Evolutionary conservation across 2,113 vertebrate genomes (phyloP).

Genomic region (Rhabdomys dilectus): DNA sequence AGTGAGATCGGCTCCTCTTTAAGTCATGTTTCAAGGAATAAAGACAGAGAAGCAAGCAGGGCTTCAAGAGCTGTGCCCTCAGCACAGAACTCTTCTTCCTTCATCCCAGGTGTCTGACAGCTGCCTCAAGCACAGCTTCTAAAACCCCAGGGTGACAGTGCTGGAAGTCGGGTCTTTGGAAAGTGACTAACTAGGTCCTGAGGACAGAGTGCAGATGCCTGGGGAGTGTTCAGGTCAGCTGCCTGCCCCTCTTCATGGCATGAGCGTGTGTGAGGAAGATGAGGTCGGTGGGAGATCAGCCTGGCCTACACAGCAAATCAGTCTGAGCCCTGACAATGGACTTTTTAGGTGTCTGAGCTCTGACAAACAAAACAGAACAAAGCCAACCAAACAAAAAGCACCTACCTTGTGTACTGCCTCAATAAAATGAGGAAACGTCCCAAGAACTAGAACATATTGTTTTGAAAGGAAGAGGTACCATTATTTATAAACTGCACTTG

Average conservation of each 20-base stretch:
- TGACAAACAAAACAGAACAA: neutral
- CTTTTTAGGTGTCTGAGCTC: neutral
- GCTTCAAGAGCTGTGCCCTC: neutral
- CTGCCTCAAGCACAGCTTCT: neutral
- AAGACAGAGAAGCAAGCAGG: neutral
- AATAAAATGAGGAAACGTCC: neutral
- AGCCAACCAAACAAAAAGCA: neutral
- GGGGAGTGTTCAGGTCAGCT: neutral
- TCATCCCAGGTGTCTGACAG: neutral
- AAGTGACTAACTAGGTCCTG: neutral
- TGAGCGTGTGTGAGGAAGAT: neutral
- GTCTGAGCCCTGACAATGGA: neutral
- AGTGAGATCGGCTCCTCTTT: neutral
- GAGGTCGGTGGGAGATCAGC: neutral
- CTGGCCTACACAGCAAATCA: neutral
- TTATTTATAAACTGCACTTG: conserved; percentile 4
- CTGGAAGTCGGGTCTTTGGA: neutral
- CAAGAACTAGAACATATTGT: neutral
- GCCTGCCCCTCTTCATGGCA: neutral
- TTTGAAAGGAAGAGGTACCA: neutral
- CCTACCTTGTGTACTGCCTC: neutral
- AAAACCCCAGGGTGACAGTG: neutral
- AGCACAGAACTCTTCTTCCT: neutral
- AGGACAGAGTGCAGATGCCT: neutral
- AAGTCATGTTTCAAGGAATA: conserved; percentile 33